These are phyloP conservation scores for Ceratosolen solmsi DNA, from an alignment of 1,140 invertebrate species.

Conservation along the genomic window DNA sequence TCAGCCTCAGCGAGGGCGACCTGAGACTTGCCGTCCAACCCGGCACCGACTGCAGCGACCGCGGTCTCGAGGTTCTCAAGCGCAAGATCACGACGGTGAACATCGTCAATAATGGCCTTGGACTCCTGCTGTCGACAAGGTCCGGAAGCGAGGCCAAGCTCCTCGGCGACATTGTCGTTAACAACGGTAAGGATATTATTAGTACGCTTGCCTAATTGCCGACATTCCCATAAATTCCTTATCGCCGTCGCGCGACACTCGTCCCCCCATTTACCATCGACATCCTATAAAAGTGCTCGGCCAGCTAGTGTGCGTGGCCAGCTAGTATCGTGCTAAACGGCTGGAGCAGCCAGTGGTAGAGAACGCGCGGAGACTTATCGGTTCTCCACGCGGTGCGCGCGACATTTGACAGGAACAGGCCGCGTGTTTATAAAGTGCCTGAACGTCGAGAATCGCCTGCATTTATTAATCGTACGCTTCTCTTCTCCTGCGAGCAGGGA, in stretches of 20 bases:
- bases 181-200: conserved; percentile 40
- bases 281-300: no score
- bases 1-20: conserved; percentile 75
- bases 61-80: conserved; percentile 57
- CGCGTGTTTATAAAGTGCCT: background rate
- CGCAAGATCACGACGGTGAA: conserved; percentile 62
- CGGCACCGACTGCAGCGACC: conserved; percentile 50
- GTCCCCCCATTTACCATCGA: no score
- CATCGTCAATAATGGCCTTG: conserved; percentile 64
- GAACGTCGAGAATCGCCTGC: background rate
- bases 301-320: no score
- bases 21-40: conserved; percentile 59
- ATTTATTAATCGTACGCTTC: background rate
- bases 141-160: conserved; percentile 62
- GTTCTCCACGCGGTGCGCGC: no score
- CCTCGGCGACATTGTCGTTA: conserved; percentile 52
- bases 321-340: no score
- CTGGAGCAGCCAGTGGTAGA: no score
- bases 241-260: no score
- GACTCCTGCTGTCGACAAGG: conserved; percentile 59
- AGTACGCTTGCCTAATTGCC: no score
- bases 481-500: background rate
- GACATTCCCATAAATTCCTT: no score
- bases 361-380: no score
- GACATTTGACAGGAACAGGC: background rate